Conservation (phyloP, 2,888 invertebrate species). For the Latheticus oryzae region DNA sequence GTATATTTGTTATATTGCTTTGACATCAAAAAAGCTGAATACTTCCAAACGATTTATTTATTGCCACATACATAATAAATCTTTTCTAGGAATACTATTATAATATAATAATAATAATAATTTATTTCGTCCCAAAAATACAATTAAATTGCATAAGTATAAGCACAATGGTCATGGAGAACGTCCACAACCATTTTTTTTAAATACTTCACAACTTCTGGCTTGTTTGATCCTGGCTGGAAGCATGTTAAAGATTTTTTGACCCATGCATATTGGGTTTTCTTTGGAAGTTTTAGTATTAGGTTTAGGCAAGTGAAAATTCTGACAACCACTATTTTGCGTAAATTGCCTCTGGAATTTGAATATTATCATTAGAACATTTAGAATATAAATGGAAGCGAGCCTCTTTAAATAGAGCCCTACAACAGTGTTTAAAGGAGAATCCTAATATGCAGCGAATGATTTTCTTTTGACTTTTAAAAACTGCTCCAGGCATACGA, state of each 20-base stretch:
- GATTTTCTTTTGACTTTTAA: no score
- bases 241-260: constrained; percentile 1
- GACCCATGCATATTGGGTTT: constrained; percentile 1
- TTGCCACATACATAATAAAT: no score
- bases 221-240: constrained; percentile 3
- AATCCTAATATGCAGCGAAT: constrained; percentile 5
- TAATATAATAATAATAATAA: no score
- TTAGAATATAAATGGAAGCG: neutral
- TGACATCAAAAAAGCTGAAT: no score
- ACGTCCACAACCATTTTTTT: constrained; percentile 7
- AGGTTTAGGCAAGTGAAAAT: constrained; percentile 6
- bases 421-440: neutral
- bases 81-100: no score
- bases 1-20: no score
- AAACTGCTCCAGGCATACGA: no score
- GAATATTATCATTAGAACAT: neutral
- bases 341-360: neutral
- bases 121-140: no score
- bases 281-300: constrained; percentile 3
- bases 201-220: neutral
- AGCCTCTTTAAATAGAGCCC: neutral
- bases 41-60: no score
- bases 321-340: neutral
- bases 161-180: neutral
- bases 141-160: no score